A percentile compares a stretch with the other conserved stretches of the same genome.
Conservation (phyloP, 2,888 invertebrate genomes). For the Drosophila quinaria region DNA sequence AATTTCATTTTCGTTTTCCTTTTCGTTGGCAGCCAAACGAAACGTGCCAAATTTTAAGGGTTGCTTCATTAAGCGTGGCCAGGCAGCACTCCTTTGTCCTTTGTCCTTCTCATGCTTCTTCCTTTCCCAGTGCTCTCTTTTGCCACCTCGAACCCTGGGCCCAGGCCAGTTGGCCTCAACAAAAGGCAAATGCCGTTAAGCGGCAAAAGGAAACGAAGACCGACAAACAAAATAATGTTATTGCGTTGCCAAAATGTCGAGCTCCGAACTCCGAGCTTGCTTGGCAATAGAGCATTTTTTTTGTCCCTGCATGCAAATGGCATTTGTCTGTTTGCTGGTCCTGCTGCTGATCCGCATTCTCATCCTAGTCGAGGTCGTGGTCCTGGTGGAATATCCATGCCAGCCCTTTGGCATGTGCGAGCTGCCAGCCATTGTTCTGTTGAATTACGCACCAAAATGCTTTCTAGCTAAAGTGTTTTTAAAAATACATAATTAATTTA, state of each 20-base stretch:
- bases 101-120: background rate
- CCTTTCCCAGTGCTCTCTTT: background rate
- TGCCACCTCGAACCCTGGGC: background rate
- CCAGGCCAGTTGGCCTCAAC: conserved; percentile 29
- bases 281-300: conserved; percentile 40
- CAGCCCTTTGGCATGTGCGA: conserved; percentile 40
- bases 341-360: conserved; percentile 9
- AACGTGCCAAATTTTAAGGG: conserved; percentile 80
- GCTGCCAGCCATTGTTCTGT: conserved; percentile 34
- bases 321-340: conserved; percentile 43
- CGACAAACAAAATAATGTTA: conserved; percentile 65
- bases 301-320: conserved; percentile 57
- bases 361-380: background rate
- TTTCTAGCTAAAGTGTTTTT: conserved; percentile 22
- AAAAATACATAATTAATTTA: conserved; percentile 45
- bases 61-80: conserved; percentile 76
- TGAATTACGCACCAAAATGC: conserved; percentile 40
- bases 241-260: conserved; percentile 68
- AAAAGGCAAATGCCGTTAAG: conserved; percentile 58
- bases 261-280: conserved; percentile 12
- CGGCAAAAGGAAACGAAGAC: conserved; percentile 39
- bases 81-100: conserved; percentile 18
- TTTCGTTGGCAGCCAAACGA: conserved; percentile 58
- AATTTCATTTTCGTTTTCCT: conserved; percentile 63
- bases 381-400: conserved; percentile 13